Percentiles rank a stretch among this genome's conserved stretches.
Evolutionary conservation across 2,797 vertebrate genomes (phyloP).

Genomic region (Eleutherodactylus coqui): DNA sequence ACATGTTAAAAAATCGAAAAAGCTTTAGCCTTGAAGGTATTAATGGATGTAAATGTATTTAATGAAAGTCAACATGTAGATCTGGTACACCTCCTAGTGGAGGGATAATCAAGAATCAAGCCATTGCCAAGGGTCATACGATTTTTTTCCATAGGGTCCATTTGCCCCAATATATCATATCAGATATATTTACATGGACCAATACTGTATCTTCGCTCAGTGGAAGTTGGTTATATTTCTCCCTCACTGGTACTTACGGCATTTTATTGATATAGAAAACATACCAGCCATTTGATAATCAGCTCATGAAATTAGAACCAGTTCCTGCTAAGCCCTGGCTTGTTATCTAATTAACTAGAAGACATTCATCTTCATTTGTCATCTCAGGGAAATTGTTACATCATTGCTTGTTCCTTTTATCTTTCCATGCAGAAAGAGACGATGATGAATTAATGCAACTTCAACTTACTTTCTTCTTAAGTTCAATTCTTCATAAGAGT

Average conservation of each 20-base stretch:
- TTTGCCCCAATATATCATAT: too few relatives aligned
- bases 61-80: too few relatives aligned
- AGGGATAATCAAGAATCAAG: too few relatives aligned
- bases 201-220: background rate
- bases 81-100: too few relatives aligned
- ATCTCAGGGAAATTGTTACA: conserved; percentile 46
- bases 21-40: too few relatives aligned
- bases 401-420: conserved; percentile 40
- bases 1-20: too few relatives aligned
- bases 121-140: too few relatives aligned
- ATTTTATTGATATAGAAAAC: background rate
- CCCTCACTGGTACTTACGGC: background rate
- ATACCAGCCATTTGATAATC: background rate
- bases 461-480: background rate
- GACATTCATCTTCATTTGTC: conserved; percentile 52
- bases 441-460: conserved; percentile 24
- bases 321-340: conserved; percentile 3
- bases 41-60: too few relatives aligned
- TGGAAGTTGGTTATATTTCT: background rate
- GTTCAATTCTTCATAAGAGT: conserved; percentile 13
- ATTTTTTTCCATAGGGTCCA: too few relatives aligned
- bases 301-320: conserved; percentile 16
- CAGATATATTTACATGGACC: background rate
- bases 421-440: conserved; percentile 24
- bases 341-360: conserved; percentile 47